Base-by-base conservation (phyloP, 1,140 invertebrate genomes). In the Vollenhovia emeryi region DNA sequence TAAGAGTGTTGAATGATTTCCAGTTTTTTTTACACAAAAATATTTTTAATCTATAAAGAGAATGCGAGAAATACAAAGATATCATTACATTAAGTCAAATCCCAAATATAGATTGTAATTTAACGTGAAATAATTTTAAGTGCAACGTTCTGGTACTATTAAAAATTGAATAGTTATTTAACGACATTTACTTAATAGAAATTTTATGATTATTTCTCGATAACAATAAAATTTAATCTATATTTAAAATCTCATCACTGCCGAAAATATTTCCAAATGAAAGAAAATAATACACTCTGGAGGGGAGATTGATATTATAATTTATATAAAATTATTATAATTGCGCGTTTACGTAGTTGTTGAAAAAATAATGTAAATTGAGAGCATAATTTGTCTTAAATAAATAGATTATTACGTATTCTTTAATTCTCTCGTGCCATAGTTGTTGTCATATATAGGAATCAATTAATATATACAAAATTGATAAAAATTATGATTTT, bases 1-100 rank as follows among this genome's bases (percentile, higher is more conserved):
- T 83, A 83, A 79, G 30, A 75, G 45, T 79, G 76, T 40, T 50
- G 76, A 79, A 79, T 68, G 18, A 52, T 79, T 79, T 79, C 60
- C 75, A 24, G 59, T 52, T 52, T 66, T 75, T 66, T 62, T 62
- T 62, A 79, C 43, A 66, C 7, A 33, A 40, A 79, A 79, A 79
- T 79, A 79, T 79, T 52, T 66, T 52, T 79, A 66, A 66, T 79
- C 60, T 79, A 79, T 33, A 66, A 66, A 79, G 21, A 68, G 75
- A 79, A 52, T 40, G 30, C 27, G 8, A 40, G 36, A 52, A 68
- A 40, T 79, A 40, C 36, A 45, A 78, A 66, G 33, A 78, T 64
- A 30, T 50, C 7, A 24, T 45, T 60, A 30, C 0, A 15, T 68
- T n/a, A 27, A 64, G 5, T 79, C 15, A 52, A 33, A 40, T 78